phyloP scores from a whole-genome alignment of 2,888 invertebrate species.

The Cinara cedri region DNA sequence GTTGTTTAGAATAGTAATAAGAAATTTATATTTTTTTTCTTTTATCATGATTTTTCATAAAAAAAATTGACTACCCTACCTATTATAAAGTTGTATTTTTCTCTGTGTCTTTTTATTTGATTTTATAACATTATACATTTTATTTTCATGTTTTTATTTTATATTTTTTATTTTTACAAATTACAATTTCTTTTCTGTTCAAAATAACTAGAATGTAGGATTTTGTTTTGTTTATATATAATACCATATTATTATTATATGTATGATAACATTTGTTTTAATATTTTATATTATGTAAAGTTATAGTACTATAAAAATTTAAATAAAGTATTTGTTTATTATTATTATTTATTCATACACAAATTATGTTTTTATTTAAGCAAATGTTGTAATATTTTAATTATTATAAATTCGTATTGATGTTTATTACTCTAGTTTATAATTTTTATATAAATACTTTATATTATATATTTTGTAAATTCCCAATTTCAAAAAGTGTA shows the following conservation, averaged over 20 bases:
- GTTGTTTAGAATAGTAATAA: background rate
- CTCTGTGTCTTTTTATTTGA: background rate
- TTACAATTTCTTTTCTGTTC: background rate
- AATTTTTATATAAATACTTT: too few species aligned
- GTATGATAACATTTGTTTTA: background rate
- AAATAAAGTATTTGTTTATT: too few species aligned
- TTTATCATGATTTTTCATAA: background rate
- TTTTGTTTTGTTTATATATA: background rate
- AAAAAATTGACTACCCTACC: too few species aligned
- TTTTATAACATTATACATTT: background rate
- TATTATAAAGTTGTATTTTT: conserved; percentile 9
- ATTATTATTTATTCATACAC: too few species aligned
- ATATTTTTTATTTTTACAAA: background rate
- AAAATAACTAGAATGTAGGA: background rate
- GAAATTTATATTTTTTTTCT: background rate
- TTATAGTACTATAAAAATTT: conserved; percentile 46
- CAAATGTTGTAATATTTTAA: too few species aligned
- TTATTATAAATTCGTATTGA: too few species aligned
- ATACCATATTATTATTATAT: conserved; percentile 1
- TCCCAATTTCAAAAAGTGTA: too few species aligned
- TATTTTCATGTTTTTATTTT: conserved; percentile 28
- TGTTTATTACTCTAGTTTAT: too few species aligned
- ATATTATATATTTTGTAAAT: too few species aligned
- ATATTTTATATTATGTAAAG: conserved; percentile 8
- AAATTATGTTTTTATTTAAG: too few species aligned